Base-by-base conservation (phyloP, 2,888 invertebrate genomes). In the Tanypteryx hageni region DNA sequence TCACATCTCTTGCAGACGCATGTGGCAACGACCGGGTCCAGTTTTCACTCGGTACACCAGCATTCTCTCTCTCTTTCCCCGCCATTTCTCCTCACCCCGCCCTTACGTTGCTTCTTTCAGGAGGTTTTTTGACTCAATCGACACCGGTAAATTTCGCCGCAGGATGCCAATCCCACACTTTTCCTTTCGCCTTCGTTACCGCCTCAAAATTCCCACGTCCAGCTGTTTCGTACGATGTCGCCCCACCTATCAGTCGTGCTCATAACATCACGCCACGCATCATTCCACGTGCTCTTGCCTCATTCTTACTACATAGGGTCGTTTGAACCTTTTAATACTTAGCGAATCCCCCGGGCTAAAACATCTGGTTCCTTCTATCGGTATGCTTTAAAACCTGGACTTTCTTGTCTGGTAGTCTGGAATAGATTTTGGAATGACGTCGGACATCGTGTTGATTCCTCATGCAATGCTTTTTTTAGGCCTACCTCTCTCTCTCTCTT, bases 251-350 rank as follows among this genome's bases (percentile, higher is more conserved):
- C 44, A 44, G 44, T 44, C 44, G 44, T 44, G 44, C 44, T 44
- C 44, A 44, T 76, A 76, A 76, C 11, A 76, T 27, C 76, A 27
- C 76, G 76, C 76, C 76, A 68, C 64, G 14, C 64, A 14, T 64
- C 64, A 14, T 22, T 68, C 68, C 68, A 68, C 68, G 9, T 68
- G 76, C 2, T 76, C 76, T 76, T 76, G 27, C 76, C 22, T 22
- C 76, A 76, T 76, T 76, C 76, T 76, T 76, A 76, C 76, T 27
- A 76, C 76, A 76, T 76, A 27, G 27, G 22, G 76, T 76, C 76
- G 13, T 14, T 76, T 27, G 27, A 76, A 76, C 22, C 68, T 68
- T n/a, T 68, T n/a, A n/a, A 68, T 18, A 18, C n/a, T n/a, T 11
- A 18, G 68, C n/a, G 11, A 27, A 27, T 44, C 76, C 76, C 18